Evolutionary conservation across 2,113 vertebrate genomes (phyloP), one percentile per base, ranked within the genome.

Genomic region (Serilophus lunatus): DNA sequence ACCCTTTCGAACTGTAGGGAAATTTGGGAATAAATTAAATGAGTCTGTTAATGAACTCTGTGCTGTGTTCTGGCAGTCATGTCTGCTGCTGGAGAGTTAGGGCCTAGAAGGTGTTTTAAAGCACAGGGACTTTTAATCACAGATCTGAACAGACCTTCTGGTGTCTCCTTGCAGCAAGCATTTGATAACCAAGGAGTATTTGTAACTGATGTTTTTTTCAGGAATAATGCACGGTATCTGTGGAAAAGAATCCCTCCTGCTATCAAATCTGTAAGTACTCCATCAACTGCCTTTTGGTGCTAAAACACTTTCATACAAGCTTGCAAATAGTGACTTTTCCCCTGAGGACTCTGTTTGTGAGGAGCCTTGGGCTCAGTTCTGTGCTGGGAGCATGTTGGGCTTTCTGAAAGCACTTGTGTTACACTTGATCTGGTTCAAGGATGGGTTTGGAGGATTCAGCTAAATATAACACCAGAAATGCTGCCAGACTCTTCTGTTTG

Each of bases 141-240:
- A 56, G 28, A 29, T 12, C 59, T 51, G 15, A 56, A 13, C 28
- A 45, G 78, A 45, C 8, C 33, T 31, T 92, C 84, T 76, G 36
- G 53, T 89, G 18, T 50, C 5, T 40, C 61, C n/a, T 64, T 59
- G 56, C 51, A 56, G 38, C 60, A 70, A 47, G 20, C 45, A 47
- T 74, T 69, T 54, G 66, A 24, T 51, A 20, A 71, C 31, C 36
- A 19, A 60, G 47, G 87, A 75, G 24, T 53, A 29, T n/a, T 93
- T 80, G 54, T 29, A 74, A 88, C 35, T 70, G 82, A 29, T 33
- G 10, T 84, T 80, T 84, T 80, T 77, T 88, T 86, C 93, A 99
- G 99, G 99, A 99, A 99, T 95, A 99, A 99, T 63, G 99, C 98
- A 38, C 98, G 99, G 28, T 99, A 99, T 84, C 98, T 99, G 40